Percentiles rank a stretch among this genome's conserved stretches.
Conservation (phyloP, 1,140 invertebrate genomes). For the Drosophila punjabiensis region DNA sequence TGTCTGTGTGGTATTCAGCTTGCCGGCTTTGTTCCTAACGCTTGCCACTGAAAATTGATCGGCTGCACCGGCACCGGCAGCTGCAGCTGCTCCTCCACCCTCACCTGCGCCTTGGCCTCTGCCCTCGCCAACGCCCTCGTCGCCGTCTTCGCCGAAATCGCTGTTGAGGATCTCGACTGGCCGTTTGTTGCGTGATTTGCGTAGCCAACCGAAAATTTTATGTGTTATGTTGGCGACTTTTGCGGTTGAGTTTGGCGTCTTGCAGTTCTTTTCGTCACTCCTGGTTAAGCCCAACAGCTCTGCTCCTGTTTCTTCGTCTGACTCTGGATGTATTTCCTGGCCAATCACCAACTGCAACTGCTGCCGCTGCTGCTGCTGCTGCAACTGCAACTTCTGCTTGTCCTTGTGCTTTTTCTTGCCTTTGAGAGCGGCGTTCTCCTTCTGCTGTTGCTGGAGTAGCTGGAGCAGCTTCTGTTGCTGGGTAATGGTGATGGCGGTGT, state of each 20-base stretch:
- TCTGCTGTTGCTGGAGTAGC: slow-evolving; percentile 56
- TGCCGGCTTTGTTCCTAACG: slow-evolving; percentile 77
- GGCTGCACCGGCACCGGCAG: slow-evolving; percentile 37
- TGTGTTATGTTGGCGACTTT: slow-evolving; percentile 84
- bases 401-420: slow-evolving; percentile 16
- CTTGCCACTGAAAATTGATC: slow-evolving; percentile 70
- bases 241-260: slow-evolving; percentile 78
- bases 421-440: slow-evolving; percentile 19
- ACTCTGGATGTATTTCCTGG: slow-evolving; percentile 7
- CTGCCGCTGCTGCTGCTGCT: slow-evolving; percentile 13
- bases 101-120: slow-evolving; percentile 61
- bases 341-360: slow-evolving; percentile 34
- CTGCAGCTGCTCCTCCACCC: slow-evolving; percentile 42
- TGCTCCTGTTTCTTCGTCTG: slow-evolving; percentile 5
- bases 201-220: slow-evolving; percentile 82
- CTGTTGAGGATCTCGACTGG: slow-evolving; percentile 76
- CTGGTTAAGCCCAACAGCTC: slow-evolving; percentile 38
- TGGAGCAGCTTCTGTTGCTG: slow-evolving; percentile 54
- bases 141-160: slow-evolving; percentile 80
- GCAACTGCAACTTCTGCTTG: slow-evolving; percentile 6
- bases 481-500: slow-evolving; percentile 74
- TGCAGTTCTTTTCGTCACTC: slow-evolving; percentile 66
- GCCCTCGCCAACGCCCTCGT: slow-evolving; percentile 69
- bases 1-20: slow-evolving; percentile 83
- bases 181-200: slow-evolving; percentile 77